Percentiles rank a stretch among this genome's conserved stretches.
Evolutionary conservation across 2,888 invertebrate genomes (phyloP).

Genomic region (Melanostoma mellinum): DNA sequence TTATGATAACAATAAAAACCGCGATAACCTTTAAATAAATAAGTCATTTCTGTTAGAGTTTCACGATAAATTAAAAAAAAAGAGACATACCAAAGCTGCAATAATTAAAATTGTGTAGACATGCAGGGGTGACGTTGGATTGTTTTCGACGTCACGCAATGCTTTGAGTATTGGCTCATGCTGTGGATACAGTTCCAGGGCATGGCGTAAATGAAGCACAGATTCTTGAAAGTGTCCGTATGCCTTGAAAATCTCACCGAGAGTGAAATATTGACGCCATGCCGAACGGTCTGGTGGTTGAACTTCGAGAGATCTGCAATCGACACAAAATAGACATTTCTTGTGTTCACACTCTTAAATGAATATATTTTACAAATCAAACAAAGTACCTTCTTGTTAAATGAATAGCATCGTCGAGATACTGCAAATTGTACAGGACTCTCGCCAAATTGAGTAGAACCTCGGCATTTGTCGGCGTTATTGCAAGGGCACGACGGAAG

Average conservation of each 20-base stretch:
- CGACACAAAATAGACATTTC: neutral
- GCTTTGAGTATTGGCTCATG: conserved; percentile 91
- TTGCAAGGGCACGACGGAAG: conserved; percentile 91
- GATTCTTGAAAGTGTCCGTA: conserved; percentile 95
- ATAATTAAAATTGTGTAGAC: conserved; percentile 94
- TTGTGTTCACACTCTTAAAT: too few species aligned
- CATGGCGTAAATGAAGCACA: conserved; percentile 90
- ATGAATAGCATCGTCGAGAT: conserved; percentile 94
- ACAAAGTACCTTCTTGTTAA: conserved; percentile 86
- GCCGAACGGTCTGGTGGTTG: conserved; percentile 93
- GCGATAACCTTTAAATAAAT: conserved; percentile 86
- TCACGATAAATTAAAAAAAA: neutral
- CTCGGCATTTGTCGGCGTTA: conserved; percentile 94
- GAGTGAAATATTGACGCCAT: conserved; percentile 95
- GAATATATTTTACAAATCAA: neutral
- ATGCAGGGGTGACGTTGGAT: conserved; percentile 91
- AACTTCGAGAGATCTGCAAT: conserved; percentile 87
- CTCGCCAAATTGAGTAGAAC: conserved; percentile 92
- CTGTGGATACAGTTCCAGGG: conserved; percentile 92
- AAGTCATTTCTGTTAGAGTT: neutral
- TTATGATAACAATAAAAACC: conserved; percentile 91
- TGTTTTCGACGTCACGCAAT: conserved; percentile 91
- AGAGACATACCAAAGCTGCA: conserved; percentile 88
- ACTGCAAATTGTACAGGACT: conserved; percentile 92
- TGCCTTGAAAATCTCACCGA: conserved; percentile 95